Conservation (phyloP, 1,140 invertebrate genomes). For the Asbolus verrucosus region DNA sequence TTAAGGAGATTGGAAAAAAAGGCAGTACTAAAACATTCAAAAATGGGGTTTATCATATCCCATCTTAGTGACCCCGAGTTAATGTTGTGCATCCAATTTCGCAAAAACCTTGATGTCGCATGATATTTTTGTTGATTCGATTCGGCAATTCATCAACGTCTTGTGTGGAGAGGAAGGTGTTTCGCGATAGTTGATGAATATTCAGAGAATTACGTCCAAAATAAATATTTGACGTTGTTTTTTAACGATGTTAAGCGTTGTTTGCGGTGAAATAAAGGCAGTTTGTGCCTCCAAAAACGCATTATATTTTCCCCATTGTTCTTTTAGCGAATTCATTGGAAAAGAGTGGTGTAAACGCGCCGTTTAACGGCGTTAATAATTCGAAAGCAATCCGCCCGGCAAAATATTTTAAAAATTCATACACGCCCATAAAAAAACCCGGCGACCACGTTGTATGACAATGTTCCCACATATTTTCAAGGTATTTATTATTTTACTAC, state of each 20-base stretch:
- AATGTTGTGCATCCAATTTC: too few relatives aligned
- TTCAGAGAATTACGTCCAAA: slow-evolving; percentile 13
- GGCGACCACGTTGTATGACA: slow-evolving; percentile 33
- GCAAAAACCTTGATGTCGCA: too few relatives aligned
- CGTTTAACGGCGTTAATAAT: slow-evolving; percentile 38
- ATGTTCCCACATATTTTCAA: slow-evolving; percentile 34
- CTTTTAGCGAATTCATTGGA: slow-evolving; percentile 26
- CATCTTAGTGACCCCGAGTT: too few relatives aligned
- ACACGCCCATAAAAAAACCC: slow-evolving; percentile 30
- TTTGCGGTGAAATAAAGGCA: slow-evolving; percentile 6
- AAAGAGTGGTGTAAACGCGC: slow-evolving; percentile 29
- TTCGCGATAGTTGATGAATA: slow-evolving; percentile 18
- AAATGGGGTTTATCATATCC: too few relatives aligned
- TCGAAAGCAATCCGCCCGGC: slow-evolving; percentile 32
- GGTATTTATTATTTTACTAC: slow-evolving; percentile 36
- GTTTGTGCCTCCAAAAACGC: neutral
- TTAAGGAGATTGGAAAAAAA: too few relatives aligned
- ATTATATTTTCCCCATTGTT: slow-evolving; percentile 34
- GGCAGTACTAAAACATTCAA: too few relatives aligned
- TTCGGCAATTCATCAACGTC: slow-evolving; percentile 23
- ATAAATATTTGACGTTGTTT: slow-evolving; percentile 26
- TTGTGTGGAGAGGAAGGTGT: neutral
- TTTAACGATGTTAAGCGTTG: slow-evolving; percentile 5
- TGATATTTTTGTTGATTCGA: too few relatives aligned
- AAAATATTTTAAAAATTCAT: slow-evolving; percentile 36